These are phyloP conservation scores for Platyscapa corneri DNA, from an alignment of 1,140 invertebrate genomes.

Conservation along the genomic window DNA sequence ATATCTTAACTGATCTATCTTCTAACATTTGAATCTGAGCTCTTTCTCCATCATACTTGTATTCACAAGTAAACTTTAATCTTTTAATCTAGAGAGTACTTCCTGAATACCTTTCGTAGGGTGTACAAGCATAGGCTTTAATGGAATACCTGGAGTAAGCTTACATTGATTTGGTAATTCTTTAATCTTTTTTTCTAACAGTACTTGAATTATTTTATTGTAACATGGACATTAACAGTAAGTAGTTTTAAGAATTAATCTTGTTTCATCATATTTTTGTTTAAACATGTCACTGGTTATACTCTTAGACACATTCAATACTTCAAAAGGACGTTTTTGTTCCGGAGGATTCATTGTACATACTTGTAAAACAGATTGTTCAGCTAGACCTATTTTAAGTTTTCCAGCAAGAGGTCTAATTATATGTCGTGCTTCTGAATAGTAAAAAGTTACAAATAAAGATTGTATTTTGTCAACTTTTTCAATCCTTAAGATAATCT, in stretches of 20 bases:
- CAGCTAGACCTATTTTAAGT: conserved; percentile 95
- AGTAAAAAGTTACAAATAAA: conserved; percentile 93
- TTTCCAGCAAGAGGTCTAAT: conserved; percentile 95
- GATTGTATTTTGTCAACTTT: conserved; percentile 95
- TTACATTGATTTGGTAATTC: conserved; percentile 89
- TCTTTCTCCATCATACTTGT: conserved; percentile 99
- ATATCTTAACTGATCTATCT: conserved; percentile 85
- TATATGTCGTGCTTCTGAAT: conserved; percentile 93
- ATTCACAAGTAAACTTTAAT: conserved; percentile 97
- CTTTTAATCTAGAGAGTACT: conserved; percentile 94
- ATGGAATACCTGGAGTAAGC: conserved; percentile 93
- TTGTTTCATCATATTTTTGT: conserved; percentile 84
- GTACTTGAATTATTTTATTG: conserved; percentile 87
- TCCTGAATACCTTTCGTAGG: conserved; percentile 95
- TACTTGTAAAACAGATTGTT: conserved; percentile 95
- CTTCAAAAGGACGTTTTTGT: conserved; percentile 80
- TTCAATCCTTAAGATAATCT: conserved; percentile 86
- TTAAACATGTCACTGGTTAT: conserved; percentile 85
- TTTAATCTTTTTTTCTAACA: conserved; percentile 87
- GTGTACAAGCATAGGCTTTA: conserved; percentile 99
- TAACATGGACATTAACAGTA: conserved; percentile 99
- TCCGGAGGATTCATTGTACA: conserved; percentile 82
- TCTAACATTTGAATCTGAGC: conserved; percentile 91
- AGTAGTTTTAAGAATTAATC: conserved; percentile 91
- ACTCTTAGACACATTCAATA: conserved; percentile 78